Percentiles rank a stretch among this genome's conserved stretches.
These are phyloP conservation scores for Ferrisia virgata DNA, from an alignment of 2,888 invertebrate genomes.

Conservation along the genomic window DNA sequence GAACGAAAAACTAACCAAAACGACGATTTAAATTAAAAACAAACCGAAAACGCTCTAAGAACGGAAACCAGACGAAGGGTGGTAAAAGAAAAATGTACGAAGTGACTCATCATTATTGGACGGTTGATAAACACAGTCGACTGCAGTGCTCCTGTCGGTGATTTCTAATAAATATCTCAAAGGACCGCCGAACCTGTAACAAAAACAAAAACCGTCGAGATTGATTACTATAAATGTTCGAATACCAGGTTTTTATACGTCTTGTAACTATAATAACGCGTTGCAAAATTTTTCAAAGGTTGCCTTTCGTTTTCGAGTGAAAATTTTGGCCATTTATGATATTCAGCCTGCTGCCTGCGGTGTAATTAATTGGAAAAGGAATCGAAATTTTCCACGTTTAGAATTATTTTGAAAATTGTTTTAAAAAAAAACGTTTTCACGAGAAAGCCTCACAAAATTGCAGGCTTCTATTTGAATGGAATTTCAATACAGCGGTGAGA, in stretches of 20 bases:
- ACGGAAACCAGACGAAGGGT: neutral
- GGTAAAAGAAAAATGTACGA: neutral
- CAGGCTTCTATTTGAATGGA: too few species aligned
- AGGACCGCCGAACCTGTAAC: constrained; percentile 16
- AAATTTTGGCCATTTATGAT: too few species aligned
- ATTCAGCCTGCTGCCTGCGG: too few species aligned
- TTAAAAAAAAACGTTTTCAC: too few species aligned
- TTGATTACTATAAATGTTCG: constrained; percentile 12
- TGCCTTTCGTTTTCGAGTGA: neutral
- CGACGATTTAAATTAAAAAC: constrained; percentile 18
- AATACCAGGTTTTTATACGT: neutral
- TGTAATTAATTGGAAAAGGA: too few species aligned
- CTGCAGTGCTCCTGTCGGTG: constrained; percentile 3
- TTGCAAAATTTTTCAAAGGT: neutral
- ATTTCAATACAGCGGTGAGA: too few species aligned
- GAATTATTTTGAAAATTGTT: too few species aligned
- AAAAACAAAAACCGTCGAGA: constrained; percentile 1
- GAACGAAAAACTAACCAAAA: neutral
- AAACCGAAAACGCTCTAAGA: neutral
- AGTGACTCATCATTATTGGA: constrained; percentile 32
- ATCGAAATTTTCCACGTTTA: too few species aligned
- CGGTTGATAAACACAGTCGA: constrained; percentile 25
- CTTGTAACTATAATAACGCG: neutral
- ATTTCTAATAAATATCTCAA: constrained; percentile 31
- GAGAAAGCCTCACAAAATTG: too few species aligned